phyloP scores from a whole-genome alignment of 2,113 vertebrate genomes.

The Ophthalmolycus amberensis region DNA sequence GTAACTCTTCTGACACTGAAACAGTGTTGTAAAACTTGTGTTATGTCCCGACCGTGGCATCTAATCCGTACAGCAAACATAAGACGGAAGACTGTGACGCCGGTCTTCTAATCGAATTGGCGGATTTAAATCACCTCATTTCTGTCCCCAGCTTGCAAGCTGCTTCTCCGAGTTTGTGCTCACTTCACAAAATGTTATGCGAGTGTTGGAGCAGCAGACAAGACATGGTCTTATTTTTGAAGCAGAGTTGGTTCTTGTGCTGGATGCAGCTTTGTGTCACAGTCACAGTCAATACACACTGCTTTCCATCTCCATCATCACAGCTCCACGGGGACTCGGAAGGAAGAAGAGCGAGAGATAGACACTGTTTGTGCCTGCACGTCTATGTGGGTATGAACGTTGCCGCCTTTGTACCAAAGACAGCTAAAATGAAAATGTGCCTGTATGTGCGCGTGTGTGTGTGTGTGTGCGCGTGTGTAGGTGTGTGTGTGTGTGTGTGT shows the following conservation, averaged over 20 bases:
- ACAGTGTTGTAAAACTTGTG: not conserved
- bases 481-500: not conserved
- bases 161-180: conserved; percentile 29
- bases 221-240: conserved; percentile 53
- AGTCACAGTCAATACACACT: conserved; percentile 68
- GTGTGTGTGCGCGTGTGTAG: not conserved
- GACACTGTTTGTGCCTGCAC: conserved; percentile 28
- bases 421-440: conserved; percentile 25
- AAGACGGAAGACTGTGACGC: not conserved
- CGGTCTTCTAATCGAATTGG: conserved; percentile 12
- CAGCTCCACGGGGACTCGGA: conserved; percentile 56
- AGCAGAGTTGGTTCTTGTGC: conserved; percentile 57
- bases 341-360: conserved; percentile 34
- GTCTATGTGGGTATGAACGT: conserved; percentile 31
- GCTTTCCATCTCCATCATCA: conserved; percentile 72
- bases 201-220: conserved; percentile 29
- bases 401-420: conserved; percentile 39
- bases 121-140: conserved; percentile 22
- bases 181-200: conserved; percentile 31
- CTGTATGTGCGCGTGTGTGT: conserved; percentile 4
- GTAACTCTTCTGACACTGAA: not conserved
- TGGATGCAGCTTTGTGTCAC: conserved; percentile 69
- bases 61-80: conserved; percentile 17
- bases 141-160: conserved; percentile 1
- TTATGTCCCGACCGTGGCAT: not conserved